phyloP scores from a whole-genome alignment of 2,113 vertebrate species.

The Notarius quadriscutis region DNA sequence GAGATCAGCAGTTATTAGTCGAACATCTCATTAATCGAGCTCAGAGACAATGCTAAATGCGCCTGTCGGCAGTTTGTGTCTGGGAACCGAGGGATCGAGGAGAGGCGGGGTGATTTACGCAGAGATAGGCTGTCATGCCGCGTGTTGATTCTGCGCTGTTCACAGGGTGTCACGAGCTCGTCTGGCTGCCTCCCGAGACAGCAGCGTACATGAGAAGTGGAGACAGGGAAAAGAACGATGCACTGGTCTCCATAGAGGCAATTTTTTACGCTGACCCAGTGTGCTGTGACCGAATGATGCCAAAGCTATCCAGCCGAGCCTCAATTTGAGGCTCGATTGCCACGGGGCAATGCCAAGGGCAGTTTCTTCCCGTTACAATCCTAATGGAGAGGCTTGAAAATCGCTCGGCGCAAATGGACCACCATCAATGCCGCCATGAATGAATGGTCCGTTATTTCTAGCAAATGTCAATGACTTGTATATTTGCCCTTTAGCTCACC shows the following conservation, averaged over 20 bases:
- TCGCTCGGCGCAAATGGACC: slow-evolving; percentile 34
- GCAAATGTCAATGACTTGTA: slow-evolving; percentile 48
- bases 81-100: slow-evolving; percentile 46
- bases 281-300: slow-evolving; percentile 43
- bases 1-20: slow-evolving; percentile 53
- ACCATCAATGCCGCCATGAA: slow-evolving; percentile 35
- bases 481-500: slow-evolving; percentile 40
- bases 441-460: slow-evolving; percentile 42
- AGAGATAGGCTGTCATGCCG: neutral
- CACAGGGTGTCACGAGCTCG: neutral
- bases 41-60: slow-evolving; percentile 54
- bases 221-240: slow-evolving; percentile 51
- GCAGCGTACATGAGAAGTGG: slow-evolving; percentile 34
- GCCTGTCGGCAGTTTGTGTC: slow-evolving; percentile 61
- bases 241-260: neutral
- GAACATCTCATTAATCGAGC: slow-evolving; percentile 57
- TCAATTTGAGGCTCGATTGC: slow-evolving; percentile 47
- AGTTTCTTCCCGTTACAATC: slow-evolving; percentile 15
- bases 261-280: slow-evolving; percentile 27
- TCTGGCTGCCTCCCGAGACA: slow-evolving; percentile 13
- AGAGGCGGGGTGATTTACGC: slow-evolving; percentile 51
- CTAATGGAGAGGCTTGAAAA: slow-evolving; percentile 39
- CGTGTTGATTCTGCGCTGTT: slow-evolving; percentile 6
- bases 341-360: slow-evolving; percentile 32
- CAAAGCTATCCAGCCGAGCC: slow-evolving; percentile 32